Base-by-base conservation (phyloP, 2,888 invertebrate species). In the Allophyes oxyacanthae region DNA sequence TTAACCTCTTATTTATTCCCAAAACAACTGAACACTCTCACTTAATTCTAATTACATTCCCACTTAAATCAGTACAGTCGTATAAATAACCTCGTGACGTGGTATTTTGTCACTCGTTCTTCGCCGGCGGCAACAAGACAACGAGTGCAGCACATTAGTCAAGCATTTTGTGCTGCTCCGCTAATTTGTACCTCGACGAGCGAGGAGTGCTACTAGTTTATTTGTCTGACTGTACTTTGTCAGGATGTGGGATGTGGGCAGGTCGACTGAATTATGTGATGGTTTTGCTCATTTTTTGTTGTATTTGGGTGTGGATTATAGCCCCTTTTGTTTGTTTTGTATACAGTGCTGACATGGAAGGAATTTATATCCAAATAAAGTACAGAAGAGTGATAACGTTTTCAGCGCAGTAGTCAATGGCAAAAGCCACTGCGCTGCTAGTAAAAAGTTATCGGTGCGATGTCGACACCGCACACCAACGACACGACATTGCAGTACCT, bases 171-270 rank as follows among this genome's bases (percentile, higher is more conserved):
- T 67, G 51, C 57, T 55, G 58, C 43, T 54, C 38, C 45, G 62
- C 64, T 65, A 77, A 77, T 77, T 77, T 77, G 77, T 73, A 43
- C 33, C 51, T 33, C 54, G 72, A 77, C 74, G 67, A 73, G 65
- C 46, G 64, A 69, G 74, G 77, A 75, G 77, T 71, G 67, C 45
- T 26, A 9, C 11, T 3, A 10, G 28, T 77, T 71, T 59, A 65
- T 69, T 75, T 72, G 60, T 56, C 53, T 32, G 48, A 51, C 44
- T 53, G 62, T 64, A 65, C 68, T 69, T 67, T 70, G 63, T 72
- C 65, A 60, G 65, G 49, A 55, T 48, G 51, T 44, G 59, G 65
- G 49, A 55, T 48, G 51, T 44, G 59, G 28, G 9, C 51, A 45
- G 56, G 40, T 45, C 28, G 41, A 8, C 30, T 72, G 62, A 74